A percentile compares a stretch with the other conserved stretches of the same genome.
Evolutionary conservation across 2,113 vertebrate genomes (phyloP).

Genomic region (Scartelaos histophorus): DNA sequence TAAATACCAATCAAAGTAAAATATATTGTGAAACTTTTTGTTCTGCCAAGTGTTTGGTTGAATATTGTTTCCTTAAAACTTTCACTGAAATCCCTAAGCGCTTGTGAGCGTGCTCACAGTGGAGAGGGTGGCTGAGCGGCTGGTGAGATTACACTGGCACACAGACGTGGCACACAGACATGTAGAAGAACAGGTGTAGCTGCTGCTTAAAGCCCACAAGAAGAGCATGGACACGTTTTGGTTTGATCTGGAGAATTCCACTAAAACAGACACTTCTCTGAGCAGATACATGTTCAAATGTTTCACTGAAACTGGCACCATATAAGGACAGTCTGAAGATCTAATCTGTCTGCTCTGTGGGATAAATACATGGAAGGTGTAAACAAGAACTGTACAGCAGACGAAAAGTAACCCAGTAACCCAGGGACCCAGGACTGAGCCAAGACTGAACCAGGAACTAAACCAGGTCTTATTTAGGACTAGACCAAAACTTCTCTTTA

Average conservation of each 20-base stretch:
- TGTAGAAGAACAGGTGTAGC: background rate
- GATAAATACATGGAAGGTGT: conserved; percentile 26
- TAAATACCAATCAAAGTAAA: background rate
- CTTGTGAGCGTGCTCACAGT: background rate
- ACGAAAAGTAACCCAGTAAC: background rate
- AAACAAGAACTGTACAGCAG: background rate
- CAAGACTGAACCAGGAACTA: background rate
- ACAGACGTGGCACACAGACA: background rate
- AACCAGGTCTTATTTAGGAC: background rate
- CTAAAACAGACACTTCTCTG: conserved; percentile 21
- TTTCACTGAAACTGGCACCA: conserved; percentile 32
- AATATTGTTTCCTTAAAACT: background rate
- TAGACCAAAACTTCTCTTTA: too few species aligned
- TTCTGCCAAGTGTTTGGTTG: background rate
- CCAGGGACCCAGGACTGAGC: background rate
- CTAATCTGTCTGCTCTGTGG: conserved; percentile 50
- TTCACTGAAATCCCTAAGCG: background rate
- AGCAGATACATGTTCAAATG: conserved; percentile 27
- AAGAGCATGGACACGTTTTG: background rate
- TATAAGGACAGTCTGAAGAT: conserved; percentile 29
- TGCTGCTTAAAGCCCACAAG: background rate
- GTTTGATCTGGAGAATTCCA: conserved; percentile 19
- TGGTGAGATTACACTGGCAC: background rate
- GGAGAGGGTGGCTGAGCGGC: background rate
- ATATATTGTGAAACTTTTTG: too few species aligned